Evolutionary conservation across 2,888 invertebrate species (phyloP).

Genomic region (Microchrysa polita): DNA sequence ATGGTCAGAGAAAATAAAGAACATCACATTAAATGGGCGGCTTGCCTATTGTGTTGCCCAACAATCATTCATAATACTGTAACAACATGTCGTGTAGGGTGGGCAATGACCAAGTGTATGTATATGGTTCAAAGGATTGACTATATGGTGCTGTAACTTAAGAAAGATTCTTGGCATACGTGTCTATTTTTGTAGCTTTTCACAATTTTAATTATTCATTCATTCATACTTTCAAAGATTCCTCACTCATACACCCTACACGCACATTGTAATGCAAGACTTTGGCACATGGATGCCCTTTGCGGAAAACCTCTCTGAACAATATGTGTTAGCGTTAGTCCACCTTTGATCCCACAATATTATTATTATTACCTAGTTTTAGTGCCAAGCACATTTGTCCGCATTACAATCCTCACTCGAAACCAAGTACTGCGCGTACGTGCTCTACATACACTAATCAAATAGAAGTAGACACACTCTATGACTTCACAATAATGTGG

Average conservation of each 20-base stretch:
- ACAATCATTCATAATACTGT: not conserved
- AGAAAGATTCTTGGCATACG: no score
- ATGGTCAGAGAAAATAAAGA: not conserved
- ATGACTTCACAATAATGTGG: constrained; percentile 25
- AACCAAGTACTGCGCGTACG: constrained; percentile 25
- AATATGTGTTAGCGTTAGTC: constrained; percentile 9
- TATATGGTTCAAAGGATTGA: no score
- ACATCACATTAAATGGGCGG: constrained; percentile 5
- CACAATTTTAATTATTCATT: no score
- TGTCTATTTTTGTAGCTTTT: no score
- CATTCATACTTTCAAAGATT: not conserved
- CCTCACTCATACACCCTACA: not conserved
- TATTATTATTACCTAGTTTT: constrained; percentile 35
- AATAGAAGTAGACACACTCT: constrained; percentile 24
- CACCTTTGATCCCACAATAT: constrained; percentile 36
- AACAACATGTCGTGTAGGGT: not conserved
- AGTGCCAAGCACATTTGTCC: constrained; percentile 24
- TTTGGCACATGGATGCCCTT: constrained; percentile 34
- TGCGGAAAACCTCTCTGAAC: not conserved
- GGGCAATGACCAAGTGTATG: no score
- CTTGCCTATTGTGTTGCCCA: constrained; percentile 2
- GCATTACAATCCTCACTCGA: constrained; percentile 10
- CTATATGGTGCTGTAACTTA: no score
- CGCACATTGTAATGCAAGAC: not conserved
- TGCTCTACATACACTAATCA: constrained; percentile 29